Conservation (phyloP, 2,113 vertebrate genomes). For the Hystrix brachyura region DNA sequence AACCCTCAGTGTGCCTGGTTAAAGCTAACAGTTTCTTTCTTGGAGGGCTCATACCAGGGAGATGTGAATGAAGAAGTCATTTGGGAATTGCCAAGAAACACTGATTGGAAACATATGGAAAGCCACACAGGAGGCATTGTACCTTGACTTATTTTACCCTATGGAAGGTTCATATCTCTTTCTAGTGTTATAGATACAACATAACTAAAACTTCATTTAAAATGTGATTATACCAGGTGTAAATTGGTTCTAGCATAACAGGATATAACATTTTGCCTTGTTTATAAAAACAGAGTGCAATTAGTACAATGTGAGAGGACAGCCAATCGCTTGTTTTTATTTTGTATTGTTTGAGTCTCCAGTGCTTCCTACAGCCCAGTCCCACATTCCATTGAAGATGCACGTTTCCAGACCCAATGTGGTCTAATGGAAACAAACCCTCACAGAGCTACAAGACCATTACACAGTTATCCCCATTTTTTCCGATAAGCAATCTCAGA, state of each 20-base stretch:
- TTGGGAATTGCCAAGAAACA: conserved; percentile 59
- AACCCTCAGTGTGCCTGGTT: background rate
- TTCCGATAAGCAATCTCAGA: background rate
- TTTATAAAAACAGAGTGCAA: background rate
- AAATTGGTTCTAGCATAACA: background rate
- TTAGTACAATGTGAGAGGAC: background rate
- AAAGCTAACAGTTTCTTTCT: conserved; percentile 49
- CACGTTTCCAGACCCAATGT: background rate
- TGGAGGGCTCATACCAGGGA: background rate
- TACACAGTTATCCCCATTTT: background rate
- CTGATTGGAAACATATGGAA: conserved; percentile 79
- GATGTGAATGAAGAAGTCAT: background rate
- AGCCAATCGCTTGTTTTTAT: background rate
- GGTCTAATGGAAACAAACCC: background rate
- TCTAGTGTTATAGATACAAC: background rate
- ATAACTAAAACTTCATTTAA: background rate
- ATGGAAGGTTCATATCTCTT: background rate
- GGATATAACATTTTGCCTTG: background rate
- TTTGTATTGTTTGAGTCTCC: background rate
- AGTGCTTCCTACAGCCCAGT: background rate
- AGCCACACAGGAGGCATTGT: background rate
- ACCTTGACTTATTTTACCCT: conserved; percentile 17
- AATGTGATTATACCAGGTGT: background rate
- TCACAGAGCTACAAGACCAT: background rate
- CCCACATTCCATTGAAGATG: background rate